Base-by-base conservation (phyloP, 2,888 invertebrate species). In the Falcaria lacertinaria region DNA sequence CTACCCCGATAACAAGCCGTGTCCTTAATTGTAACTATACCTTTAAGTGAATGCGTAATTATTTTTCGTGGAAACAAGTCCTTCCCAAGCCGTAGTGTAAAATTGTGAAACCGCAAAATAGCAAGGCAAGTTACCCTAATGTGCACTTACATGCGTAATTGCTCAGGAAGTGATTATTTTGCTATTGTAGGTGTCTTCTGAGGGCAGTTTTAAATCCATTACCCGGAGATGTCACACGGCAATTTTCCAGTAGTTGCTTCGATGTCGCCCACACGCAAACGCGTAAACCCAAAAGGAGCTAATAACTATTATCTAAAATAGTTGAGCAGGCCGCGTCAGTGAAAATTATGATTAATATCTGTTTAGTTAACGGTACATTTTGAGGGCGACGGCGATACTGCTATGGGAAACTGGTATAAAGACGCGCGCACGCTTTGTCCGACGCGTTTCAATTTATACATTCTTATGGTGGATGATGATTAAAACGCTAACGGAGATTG, bases 291-390 rank as follows among this genome's bases (percentile, higher is more conserved):
- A 69, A 77, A 81, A 84, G 80, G 66, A 74, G 75, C 76, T 88
- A 87, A 88, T 88, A 84, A 85, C 85, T 82, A 87, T 87, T 77
- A 88, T 88, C 79, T 73, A 70, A 77, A 77, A 80, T 76, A 77
- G 72, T 80, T 73, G 82, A 82, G 69, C 69, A 69, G 75, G 72
- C 69, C 67, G 72, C 74, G 80, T 82, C 84, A 86, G 82, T 85
- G 84, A 81, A 87, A 88, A 89, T 88, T 88, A 87, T 89, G 88
- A 89, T 89, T 89, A 88, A 89, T 88, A 88, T 87, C 86, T 79
- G 80, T 84, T 84, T 83, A 78, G 78, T 64, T 89, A 88, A 88
- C 88, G 87, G 88, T 80, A 66, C 50, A 33, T 40, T 51, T 58
- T 54, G 54, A 25, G 57, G 62, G 66, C 57, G 60, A 50, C 50